phyloP scores from a whole-genome alignment of 2,113 vertebrate genomes.

The Uria lomvia region DNA sequence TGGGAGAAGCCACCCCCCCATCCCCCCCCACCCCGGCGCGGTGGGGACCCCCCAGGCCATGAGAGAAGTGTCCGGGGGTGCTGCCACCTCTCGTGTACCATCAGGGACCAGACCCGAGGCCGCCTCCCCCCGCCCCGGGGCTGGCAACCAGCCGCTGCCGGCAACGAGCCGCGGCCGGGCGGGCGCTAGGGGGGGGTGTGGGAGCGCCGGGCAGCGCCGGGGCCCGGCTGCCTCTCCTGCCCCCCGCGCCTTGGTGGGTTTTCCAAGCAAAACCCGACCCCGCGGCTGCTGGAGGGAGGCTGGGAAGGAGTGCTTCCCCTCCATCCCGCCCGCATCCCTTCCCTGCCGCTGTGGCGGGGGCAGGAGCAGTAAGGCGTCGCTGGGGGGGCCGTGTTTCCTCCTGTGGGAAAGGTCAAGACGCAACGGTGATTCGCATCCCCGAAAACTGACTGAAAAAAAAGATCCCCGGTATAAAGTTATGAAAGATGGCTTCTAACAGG shows the following conservation, averaged over 20 bases:
- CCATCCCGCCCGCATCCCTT: neutral
- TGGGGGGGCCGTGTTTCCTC: neutral
- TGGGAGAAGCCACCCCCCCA: neutral
- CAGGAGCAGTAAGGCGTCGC: accelerated
- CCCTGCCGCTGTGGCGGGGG: neutral
- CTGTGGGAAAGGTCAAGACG: neutral
- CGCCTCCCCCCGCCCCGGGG: neutral
- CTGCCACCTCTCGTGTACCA: neutral
- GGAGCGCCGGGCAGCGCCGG: neutral
- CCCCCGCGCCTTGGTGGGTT: neutral
- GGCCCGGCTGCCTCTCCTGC: neutral
- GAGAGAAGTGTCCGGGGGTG: neutral
- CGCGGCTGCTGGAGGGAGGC: neutral
- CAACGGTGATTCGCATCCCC: accelerated
- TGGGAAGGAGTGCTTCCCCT: neutral
- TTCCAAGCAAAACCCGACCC: neutral
- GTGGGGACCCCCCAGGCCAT: neutral
- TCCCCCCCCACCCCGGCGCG: too few species aligned
- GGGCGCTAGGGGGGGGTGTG: neutral
- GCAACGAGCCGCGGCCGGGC: neutral
- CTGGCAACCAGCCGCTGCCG: neutral
- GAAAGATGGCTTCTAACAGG: neutral
- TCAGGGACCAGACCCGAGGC: neutral
- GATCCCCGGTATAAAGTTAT: neutral
- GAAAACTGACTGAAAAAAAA: neutral